Evolutionary conservation across 2,888 invertebrate genomes (phyloP).

Genomic region (Galeopsomyia nigrocyanea): DNA sequence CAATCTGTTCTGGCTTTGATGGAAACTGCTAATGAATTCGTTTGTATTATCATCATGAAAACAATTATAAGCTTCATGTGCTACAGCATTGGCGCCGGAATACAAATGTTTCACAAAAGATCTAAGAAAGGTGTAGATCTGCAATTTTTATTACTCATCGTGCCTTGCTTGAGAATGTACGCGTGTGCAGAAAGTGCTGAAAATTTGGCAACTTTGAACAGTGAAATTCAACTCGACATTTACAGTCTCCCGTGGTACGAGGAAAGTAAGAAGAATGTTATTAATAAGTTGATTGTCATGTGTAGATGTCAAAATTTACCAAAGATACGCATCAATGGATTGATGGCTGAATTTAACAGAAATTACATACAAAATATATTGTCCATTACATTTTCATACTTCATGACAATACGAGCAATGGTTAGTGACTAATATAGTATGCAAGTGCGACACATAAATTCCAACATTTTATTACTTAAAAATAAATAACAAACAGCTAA

Average conservation of each 20-base stretch:
- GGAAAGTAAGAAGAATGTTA: background rate
- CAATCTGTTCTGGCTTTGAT: background rate
- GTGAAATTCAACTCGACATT: background rate
- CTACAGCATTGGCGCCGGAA: background rate
- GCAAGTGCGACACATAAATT: too few species aligned
- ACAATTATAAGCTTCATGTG: background rate
- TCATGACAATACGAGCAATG: slow-evolving; percentile 10
- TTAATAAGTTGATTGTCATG: background rate
- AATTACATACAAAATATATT: slow-evolving; percentile 7
- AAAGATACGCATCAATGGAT: slow-evolving; percentile 1
- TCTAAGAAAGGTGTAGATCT: background rate
- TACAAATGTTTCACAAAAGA: background rate
- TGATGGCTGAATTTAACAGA: slow-evolving; percentile 6
- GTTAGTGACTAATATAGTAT: too few species aligned
- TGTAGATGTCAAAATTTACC: slow-evolving; percentile 1
- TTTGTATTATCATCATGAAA: background rate
- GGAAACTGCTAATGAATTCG: background rate
- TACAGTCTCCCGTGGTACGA: background rate
- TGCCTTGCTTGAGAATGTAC: background rate
- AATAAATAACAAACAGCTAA: too few species aligned
- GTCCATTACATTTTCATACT: slow-evolving; percentile 3
- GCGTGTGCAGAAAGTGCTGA: too few species aligned
- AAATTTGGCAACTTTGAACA: background rate
- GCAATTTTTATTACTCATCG: too few species aligned
- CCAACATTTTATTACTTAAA: too few species aligned